phyloP scores from a whole-genome alignment of 2,888 invertebrate species.

The Spialia ferax region DNA sequence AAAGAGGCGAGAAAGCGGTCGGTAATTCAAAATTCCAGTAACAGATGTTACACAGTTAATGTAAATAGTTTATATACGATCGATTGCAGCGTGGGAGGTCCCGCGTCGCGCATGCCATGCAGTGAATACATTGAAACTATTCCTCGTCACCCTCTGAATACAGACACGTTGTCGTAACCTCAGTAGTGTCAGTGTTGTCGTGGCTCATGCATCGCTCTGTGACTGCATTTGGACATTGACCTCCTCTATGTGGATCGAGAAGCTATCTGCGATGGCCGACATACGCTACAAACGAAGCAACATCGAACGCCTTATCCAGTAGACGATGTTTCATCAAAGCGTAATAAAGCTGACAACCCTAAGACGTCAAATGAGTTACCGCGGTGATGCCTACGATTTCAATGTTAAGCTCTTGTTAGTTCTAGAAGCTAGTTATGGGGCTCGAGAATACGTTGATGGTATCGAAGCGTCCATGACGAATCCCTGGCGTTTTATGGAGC shows the following conservation, averaged over 20 bases:
- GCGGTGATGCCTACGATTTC: conserved; percentile 47
- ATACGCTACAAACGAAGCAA: conserved; percentile 72
- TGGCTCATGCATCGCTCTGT: conserved; percentile 66
- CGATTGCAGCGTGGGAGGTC: conserved; percentile 45
- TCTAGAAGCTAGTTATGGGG: conserved; percentile 65
- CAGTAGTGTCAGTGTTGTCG: conserved; percentile 47
- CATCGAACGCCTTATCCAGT: conserved; percentile 56
- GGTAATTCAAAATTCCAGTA: conserved; percentile 82
- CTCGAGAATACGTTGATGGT: conserved; percentile 45
- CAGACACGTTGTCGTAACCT: conserved; percentile 59
- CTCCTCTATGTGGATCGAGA: conserved; percentile 68
- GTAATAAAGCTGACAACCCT: conserved; percentile 34
- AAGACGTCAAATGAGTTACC: conserved; percentile 56
- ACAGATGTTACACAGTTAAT: conserved; percentile 58
- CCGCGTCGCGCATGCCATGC: conserved; percentile 64
- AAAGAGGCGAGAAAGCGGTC: conserved; percentile 79
- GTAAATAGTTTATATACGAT: conserved; percentile 10
- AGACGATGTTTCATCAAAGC: conserved; percentile 40
- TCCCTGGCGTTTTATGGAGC: conserved; percentile 58
- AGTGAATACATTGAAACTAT: conserved; percentile 52
- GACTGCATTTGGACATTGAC: conserved; percentile 73
- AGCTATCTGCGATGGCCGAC: conserved; percentile 61
- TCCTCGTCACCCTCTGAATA: conserved; percentile 64
- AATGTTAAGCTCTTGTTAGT: conserved; percentile 29
- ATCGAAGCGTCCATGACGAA: conserved; percentile 55